Base-by-base conservation (phyloP, 2,888 invertebrate genomes). In the Cosmia pyralina region DNA sequence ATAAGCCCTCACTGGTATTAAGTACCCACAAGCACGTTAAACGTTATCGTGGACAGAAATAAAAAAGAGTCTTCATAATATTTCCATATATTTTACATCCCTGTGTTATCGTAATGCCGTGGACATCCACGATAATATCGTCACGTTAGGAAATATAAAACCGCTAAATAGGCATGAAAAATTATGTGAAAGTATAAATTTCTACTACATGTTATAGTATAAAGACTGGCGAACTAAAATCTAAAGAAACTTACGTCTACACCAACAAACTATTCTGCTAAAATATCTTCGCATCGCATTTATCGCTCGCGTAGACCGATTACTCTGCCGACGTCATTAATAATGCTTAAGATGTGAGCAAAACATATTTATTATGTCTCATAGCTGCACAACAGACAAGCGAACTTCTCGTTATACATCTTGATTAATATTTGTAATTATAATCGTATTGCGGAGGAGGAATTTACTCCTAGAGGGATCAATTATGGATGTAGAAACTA, bases 321-420 rank as follows among this genome's bases (percentile, higher is more conserved):
- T 46, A 11, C n/a, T 59, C 50, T n/a, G 15, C 41, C 44, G 13
- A 48, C 55, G 15, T 71, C 75, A 78, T 85, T 85, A 82, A 82
- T 85, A 79, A 79, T 75, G 65, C 75, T 85, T 84, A 79, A 77
- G 78, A 83, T 63, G 69, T 63, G 64, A 72, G 63, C 67, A 57
- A 73, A 83, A 75, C 66, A 81, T 74, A 74, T 79, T 83, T 85
- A 81, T 77, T 73, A 74, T 72, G 75, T 69, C 64, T 60, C 60
- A 22, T 64, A 65, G 75, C 59, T 71, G 58, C 67, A 59, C 13
- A 78, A 67, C 66, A 73, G 62, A 79, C 69, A 62, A 53, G 41
- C 50, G 11, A 66, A 71, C 50, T 75, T 69, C 63, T 57, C 52
- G 41, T 63, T 44, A 63, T 64, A 48, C n/a, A 4, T 64, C 34